Base-by-base conservation (phyloP, 1,140 invertebrate genomes). In the Bombus confusus region DNA sequence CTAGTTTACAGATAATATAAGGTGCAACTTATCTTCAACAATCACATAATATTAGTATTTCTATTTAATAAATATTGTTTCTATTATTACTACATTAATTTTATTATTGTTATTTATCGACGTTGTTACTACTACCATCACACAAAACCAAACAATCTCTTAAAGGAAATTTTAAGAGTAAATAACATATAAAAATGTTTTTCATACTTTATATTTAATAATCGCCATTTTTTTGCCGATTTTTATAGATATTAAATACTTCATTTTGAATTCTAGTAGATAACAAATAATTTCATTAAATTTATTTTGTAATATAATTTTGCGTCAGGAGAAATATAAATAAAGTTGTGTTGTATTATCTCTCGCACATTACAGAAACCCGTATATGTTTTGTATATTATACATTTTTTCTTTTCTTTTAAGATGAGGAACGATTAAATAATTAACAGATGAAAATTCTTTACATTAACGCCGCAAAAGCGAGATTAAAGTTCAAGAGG, bases 1-100 rank as follows among this genome's bases (percentile, higher is more conserved):
- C 85, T 86, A 86, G 85, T 86, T 86, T 86, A 83, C 47, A 82
- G 64, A 83, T 74, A 83, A 71, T 86, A 83, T 76, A 83, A 86
- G 75, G 85, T 86, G 80, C 64, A 72, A 83, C 72, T 83, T 83
- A 74, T 59, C 25, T 66, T 52, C 47, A 86, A 86, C 79, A 71
- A 86, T 83, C 62, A 86, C 85, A 77, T 86, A 76, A 86, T 76
- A 82, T 76, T 86, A 83, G 73, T 74, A 74, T 73, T 47, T 59
- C 69, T 47, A 74, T 85, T 81, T 74, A 79, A 85, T 84, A 78
- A 85, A 81, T 73, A 74, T 66, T 39, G 22, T 81, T 59, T 52
- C n/a, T 85, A 85, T 74, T 47, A 74, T 62, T 74, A 66, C 69
- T 66, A 86, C 22, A 57, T 68, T 80, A 62, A 57, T 57, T 18